Conservation (phyloP, 2,113 vertebrate species). For the Elachura formosa region DNA sequence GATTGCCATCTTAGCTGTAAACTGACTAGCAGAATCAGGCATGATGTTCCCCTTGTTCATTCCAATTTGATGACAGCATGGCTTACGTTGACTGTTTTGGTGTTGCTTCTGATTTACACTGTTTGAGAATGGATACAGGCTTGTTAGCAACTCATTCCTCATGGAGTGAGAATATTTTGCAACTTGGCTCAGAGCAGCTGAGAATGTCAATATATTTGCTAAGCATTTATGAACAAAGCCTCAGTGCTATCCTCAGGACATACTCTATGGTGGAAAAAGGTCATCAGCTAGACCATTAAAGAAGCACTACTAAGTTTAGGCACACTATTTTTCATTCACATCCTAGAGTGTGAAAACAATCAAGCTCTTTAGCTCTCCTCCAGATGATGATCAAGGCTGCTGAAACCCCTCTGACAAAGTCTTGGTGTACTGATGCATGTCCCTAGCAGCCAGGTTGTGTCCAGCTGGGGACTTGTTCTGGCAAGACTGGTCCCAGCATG, state of each 20-base stretch:
- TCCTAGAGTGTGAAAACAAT: background rate
- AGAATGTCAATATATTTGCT: constrained; percentile 46
- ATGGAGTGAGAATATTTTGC: constrained; percentile 17
- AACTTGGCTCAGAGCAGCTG: background rate
- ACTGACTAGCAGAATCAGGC: background rate
- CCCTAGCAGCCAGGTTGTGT: background rate
- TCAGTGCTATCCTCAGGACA: background rate
- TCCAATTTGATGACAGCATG: background rate
- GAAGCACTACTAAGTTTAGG: background rate
- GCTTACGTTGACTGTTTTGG: background rate
- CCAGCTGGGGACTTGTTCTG: background rate
- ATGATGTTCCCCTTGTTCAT: background rate
- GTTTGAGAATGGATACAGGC: background rate
- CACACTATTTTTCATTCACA: background rate
- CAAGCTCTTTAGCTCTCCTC: background rate
- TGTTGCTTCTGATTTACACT: constrained; percentile 29
- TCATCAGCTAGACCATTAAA: constrained; percentile 9
- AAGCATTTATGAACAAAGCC: constrained; percentile 44
- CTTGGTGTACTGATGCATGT: fast-evolving
- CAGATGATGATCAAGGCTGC: background rate
- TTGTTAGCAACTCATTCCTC: background rate
- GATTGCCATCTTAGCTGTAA: background rate
- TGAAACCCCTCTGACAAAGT: background rate
- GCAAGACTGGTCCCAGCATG: background rate
- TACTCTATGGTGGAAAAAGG: background rate